These are phyloP conservation scores for Tyria jacobaeae DNA, from an alignment of 2,888 invertebrate genomes.

Conservation along the genomic window DNA sequence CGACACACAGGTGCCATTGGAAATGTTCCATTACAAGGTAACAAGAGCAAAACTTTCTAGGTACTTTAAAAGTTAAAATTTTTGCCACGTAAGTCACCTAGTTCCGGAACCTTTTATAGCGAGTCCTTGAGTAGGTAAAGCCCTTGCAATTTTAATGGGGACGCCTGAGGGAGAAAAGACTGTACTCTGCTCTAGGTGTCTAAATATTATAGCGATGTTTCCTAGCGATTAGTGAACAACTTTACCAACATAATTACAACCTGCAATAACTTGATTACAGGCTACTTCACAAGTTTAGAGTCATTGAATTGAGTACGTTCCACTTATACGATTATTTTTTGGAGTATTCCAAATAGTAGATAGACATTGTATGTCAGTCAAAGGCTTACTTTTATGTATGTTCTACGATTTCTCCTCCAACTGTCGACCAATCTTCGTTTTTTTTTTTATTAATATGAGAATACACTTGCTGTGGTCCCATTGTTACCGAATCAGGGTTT, in stretches of 20 bases:
- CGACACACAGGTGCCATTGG: slow-evolving; percentile 11
- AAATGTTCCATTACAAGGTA: slow-evolving; percentile 20
- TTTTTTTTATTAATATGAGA: too few relatives aligned
- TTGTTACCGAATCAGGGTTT: too few relatives aligned
- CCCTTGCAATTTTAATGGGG: slow-evolving; percentile 49
- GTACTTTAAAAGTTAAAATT: slow-evolving; percentile 9
- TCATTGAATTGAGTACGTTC: too few relatives aligned
- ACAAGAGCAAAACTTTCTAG: slow-evolving; percentile 13
- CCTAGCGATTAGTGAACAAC: slow-evolving; percentile 14
- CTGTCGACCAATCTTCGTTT: too few relatives aligned
- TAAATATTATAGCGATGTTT: slow-evolving; percentile 27
- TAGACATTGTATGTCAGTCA: not conserved
- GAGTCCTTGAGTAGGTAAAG: slow-evolving; percentile 36
- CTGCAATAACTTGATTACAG: slow-evolving; percentile 7
- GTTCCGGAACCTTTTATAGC: slow-evolving; percentile 34
- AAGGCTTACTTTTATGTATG: not conserved
- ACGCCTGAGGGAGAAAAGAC: slow-evolving; percentile 31
- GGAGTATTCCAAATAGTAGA: not conserved
- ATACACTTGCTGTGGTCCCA: too few relatives aligned
- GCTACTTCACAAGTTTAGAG: not conserved
- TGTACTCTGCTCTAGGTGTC: slow-evolving; percentile 26
- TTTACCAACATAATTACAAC: slow-evolving; percentile 10
- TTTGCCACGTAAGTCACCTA: slow-evolving; percentile 34
- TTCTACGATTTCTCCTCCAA: too few relatives aligned
- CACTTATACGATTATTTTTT: not conserved